Evolutionary conservation across 2,888 invertebrate species (phyloP).

Genomic region (Macrosoma leucophasiata): DNA sequence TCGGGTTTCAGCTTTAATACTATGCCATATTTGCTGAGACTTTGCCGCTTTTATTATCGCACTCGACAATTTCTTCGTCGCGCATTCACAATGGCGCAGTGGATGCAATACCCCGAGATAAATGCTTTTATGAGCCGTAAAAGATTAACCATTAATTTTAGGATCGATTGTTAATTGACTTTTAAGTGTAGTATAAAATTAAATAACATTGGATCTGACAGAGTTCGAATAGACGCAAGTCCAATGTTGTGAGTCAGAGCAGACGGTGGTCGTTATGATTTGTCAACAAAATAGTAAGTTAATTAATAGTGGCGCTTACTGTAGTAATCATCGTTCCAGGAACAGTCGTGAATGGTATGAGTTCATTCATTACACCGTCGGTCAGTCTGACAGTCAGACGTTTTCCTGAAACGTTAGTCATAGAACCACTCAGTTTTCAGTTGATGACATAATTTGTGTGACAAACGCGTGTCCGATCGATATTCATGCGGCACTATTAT

Average conservation of each 20-base stretch:
- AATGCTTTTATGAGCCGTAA: conserved; percentile 56
- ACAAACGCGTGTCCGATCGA: conserved; percentile 7
- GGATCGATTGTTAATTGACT: conserved; percentile 34
- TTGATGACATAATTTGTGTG: conserved; percentile 23
- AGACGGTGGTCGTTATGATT: too few relatives aligned
- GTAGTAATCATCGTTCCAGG: conserved; percentile 38
- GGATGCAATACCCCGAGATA: conserved; percentile 35
- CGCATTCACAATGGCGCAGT: conserved; percentile 44
- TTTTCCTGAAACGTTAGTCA: conserved; percentile 38
- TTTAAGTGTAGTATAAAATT: conserved; percentile 8
- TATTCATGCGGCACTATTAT: conserved; percentile 6
- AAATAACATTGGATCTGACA: not conserved
- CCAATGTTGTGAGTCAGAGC: conserved; percentile 16
- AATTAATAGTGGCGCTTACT: conserved; percentile 24
- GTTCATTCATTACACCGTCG: conserved; percentile 32
- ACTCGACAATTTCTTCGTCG: conserved; percentile 34
- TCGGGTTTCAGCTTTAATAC: conserved; percentile 58
- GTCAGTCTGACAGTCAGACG: conserved; percentile 25
- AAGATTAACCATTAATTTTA: conserved; percentile 44
- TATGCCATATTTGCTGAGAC: conserved; percentile 51
- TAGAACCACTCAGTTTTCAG: conserved; percentile 20
- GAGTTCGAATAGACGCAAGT: not conserved
- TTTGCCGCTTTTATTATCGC: conserved; percentile 58
- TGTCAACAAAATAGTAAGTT: conserved; percentile 11
- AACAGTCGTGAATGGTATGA: conserved; percentile 45